A percentile compares a stretch with the other conserved stretches of the same genome.
These are phyloP conservation scores for Limnothrissa miodon DNA, from an alignment of 2,113 vertebrate species.

Conservation along the genomic window DNA sequence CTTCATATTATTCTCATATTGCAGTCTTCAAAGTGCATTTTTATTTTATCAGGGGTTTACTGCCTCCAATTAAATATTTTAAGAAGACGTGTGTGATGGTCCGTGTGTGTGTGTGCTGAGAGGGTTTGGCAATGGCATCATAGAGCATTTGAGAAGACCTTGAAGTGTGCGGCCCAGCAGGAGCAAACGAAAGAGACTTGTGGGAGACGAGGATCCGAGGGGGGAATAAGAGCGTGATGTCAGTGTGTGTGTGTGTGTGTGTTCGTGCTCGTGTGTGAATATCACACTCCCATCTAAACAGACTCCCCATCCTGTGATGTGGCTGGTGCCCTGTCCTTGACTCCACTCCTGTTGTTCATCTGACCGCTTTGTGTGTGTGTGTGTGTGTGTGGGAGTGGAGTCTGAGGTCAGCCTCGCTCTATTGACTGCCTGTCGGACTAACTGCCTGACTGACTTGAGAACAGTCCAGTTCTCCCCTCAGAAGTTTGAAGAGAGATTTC, in stretches of 20 bases:
- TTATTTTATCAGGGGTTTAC: slow-evolving; percentile 66
- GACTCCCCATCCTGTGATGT: not conserved
- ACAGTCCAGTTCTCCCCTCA: not conserved
- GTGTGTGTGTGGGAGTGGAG: not conserved
- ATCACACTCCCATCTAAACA: not conserved
- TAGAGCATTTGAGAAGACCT: not conserved
- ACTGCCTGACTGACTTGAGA: not conserved
- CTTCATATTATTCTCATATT: slow-evolving; percentile 50
- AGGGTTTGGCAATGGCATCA: not conserved
- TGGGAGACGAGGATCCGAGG: slow-evolving; percentile 32
- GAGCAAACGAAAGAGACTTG: slow-evolving; percentile 48
- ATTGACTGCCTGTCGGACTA: not conserved
- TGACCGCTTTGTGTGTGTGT: not conserved
- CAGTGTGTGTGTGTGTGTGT: not conserved
- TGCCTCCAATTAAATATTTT: slow-evolving; percentile 70
- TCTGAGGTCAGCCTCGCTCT: not conserved
- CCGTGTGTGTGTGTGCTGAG: not conserved
- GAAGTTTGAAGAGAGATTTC: not conserved
- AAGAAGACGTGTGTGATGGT: slow-evolving; percentile 50
- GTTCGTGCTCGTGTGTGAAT: not conserved
- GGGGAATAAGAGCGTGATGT: not conserved
- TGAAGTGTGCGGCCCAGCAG: slow-evolving; percentile 7
- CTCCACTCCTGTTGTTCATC: not conserved
- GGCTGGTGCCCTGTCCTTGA: not conserved
- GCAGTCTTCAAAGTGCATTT: slow-evolving; percentile 60